These are phyloP conservation scores for Myotis lucifugus DNA, from an alignment of 2,113 vertebrate species.

Conservation along the genomic window DNA sequence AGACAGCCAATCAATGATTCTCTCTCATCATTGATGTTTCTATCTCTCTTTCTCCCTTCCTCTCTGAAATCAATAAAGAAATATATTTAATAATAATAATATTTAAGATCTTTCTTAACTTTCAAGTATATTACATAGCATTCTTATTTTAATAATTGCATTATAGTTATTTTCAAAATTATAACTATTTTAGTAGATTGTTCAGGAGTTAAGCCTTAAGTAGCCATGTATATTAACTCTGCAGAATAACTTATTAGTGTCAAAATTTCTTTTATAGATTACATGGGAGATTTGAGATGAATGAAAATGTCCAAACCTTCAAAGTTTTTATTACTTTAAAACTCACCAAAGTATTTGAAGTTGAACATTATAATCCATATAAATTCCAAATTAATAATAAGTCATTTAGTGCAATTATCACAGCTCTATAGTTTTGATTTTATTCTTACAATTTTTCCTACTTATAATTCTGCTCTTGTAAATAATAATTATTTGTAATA, in stretches of 20 bases:
- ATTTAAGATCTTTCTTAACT: not conserved
- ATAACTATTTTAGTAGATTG: not conserved
- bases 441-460: not conserved
- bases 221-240: not conserved
- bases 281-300: not conserved
- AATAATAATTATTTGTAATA: not conserved
- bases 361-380: constrained; percentile 8
- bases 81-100: no score
- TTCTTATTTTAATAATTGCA: constrained; percentile 19
- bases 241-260: not conserved
- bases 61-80: no score
- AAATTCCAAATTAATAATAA: constrained; percentile 43
- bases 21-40: no score
- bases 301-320: not conserved
- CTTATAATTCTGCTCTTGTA: not conserved
- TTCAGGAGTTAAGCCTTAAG: constrained; percentile 35
- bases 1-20: no score
- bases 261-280: constrained; percentile 40
- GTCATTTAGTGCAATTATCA: not conserved
- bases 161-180: constrained; percentile 43
- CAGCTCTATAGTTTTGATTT: not conserved
- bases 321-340: constrained; percentile 43
- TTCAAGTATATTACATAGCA: not conserved
- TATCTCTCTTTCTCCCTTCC: no score
- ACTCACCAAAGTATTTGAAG: not conserved